These are phyloP conservation scores for Nemotelus pantherinus DNA, from an alignment of 2,888 invertebrate species.

Conservation along the genomic window DNA sequence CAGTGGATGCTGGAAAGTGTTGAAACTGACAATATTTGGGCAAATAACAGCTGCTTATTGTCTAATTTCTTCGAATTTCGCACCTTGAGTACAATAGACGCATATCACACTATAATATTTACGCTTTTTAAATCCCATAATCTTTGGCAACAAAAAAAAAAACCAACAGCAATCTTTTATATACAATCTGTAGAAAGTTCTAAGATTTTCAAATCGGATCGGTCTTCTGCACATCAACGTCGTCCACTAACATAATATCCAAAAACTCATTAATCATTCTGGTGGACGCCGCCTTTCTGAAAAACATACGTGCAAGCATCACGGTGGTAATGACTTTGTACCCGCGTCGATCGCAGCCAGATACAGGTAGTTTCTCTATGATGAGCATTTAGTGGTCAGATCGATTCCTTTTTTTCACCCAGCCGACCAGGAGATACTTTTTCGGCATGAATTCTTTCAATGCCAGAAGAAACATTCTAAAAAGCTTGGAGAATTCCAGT, in stretches of 20 bases:
- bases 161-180: too few species aligned
- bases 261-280: conserved; percentile 39
- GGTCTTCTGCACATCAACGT: too few species aligned
- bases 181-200: too few species aligned
- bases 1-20: background rate
- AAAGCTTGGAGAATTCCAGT: conserved; percentile 43
- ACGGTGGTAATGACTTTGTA: too few species aligned
- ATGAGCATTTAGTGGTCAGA: conserved; percentile 34
- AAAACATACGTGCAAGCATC: background rate
- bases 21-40: too few species aligned
- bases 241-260: background rate
- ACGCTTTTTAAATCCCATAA: too few species aligned
- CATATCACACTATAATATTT: too few species aligned
- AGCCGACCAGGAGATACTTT: conserved; percentile 6
- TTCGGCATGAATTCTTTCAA: conserved; percentile 18
- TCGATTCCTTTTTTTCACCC: conserved; percentile 7
- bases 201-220: too few species aligned
- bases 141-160: too few species aligned
- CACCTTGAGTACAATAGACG: too few species aligned
- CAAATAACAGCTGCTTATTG: too few species aligned
- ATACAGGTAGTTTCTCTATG: conserved; percentile 31
- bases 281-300: conserved; percentile 36
- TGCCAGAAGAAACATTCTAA: conserved; percentile 13
- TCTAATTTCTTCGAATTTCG: too few species aligned
- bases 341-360: background rate